Base-by-base conservation (phyloP, 2,888 invertebrate genomes). In the Xanthia togata region DNA sequence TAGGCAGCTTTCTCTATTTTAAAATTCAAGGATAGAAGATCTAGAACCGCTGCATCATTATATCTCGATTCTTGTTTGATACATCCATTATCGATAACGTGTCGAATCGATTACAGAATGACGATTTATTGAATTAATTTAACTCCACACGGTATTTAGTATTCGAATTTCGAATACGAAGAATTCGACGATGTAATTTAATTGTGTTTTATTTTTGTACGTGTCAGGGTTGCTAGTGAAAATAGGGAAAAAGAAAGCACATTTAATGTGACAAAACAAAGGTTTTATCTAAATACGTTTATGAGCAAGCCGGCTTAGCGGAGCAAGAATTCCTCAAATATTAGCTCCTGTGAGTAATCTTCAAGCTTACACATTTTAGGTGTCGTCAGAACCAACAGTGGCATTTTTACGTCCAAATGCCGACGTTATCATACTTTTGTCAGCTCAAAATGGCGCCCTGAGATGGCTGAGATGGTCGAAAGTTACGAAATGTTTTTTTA, bases 331-430 rank as follows among this genome's bases (percentile, higher is more conserved):
- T 93, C 93, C 90, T 91, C 91, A 95, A 96, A 95, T 95, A 95
- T 95, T 95, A 94, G 93, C 95, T 94, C 90, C 94, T 90, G 93
- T 91, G 87, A 90, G 87, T 93, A 92, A 93, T 91, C 91, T 87
- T 81, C 79, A 83, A 85, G 88, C 83, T 87, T 85, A 88, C 76
- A 82, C 80, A 76, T 84, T 87, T 80, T 76, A 83, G 85, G 87
- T 89, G 90, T 89, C 84, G 88, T 79, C 84, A 84, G 84, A 75
- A 69, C 44, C 75, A 68, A 74, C 86, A 82, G 84, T 85, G 90
- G 89, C 86, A 90, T 90, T 90, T 90, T 90, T 89, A 89, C 87
- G 82, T 81, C 59, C 76, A 79, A 86, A 89, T 88, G 79, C 87
- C 87, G 69, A 74, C 83, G 84, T 90, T 92, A 89, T 90, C 90